Base-by-base conservation (phyloP, 2,888 invertebrate species). In the Enchytraeus crypticus region DNA sequence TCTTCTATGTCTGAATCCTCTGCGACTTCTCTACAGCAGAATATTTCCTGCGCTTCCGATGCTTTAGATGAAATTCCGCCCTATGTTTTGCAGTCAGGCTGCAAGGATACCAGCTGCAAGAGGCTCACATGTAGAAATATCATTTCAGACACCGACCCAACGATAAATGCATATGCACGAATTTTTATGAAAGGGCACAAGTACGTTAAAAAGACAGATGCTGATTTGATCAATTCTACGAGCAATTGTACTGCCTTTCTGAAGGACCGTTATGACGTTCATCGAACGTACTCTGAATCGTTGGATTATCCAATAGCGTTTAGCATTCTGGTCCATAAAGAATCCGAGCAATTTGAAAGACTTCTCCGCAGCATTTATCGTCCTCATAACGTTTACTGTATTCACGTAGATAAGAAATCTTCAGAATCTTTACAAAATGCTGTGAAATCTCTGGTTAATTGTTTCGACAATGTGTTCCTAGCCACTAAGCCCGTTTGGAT, bases 391-490 rank as follows among this genome's bases (percentile, higher is more conserved):
- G 53, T 68, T 11, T 78, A 74, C 62, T 78, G 78, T 64, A 62
- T 78, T n/a, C 78, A 78, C 62, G 70, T 77, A 2, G 78, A 78
- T 62, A 64, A 61, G 8, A 71, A 71, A 45, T 64, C 74, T 5
- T 33, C 62, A 4, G 30, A 56, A 5, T 51, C 30, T 5, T 60
- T 76, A 34, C 70, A 72, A 27, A 55, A 66, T 5, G 65, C 57
- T 8, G 66, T 76, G 21, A 56, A 43, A 21, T 51, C 61, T 2
- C 62, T 74, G 3, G 68, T 72, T 4, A 62, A 64, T 23, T 76
- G 78, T 61, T 71, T 78, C 32, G 63, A 70, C 26, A 79, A 79
- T 66, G 77, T 79, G 3, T 74, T 75, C 57, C 65, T 79, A 1
- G 74, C 71, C 30, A 71, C 73, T 2, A 70, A 72, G 61, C 63